Evolutionary conservation across 2,113 vertebrate species (phyloP), one percentile per base, ranked within the genome.

Genomic region (Argyrosomus japonicus): DNA sequence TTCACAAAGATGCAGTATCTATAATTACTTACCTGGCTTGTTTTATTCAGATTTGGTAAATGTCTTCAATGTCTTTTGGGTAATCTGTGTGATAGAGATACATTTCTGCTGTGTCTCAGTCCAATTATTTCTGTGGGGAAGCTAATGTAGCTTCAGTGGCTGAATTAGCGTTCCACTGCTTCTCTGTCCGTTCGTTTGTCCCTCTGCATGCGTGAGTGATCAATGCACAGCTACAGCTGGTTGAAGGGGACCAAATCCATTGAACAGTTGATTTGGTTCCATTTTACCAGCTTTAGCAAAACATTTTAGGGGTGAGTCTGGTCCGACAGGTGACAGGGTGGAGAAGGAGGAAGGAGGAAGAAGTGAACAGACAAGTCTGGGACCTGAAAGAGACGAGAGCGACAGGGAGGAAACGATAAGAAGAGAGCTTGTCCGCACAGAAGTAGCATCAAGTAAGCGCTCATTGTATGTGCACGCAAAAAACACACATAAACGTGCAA

Each of bases 201-300:
- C n/a, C 21, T 71, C 4, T 7, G 10, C 13, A 11, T 17, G 18
- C 50, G 47, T 23, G 58, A 84, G 98, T 95, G 93, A 96, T 99
- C 97, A 98, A 99, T 98, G 98, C 97, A 92, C 97, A 99, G 98
- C 98, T 98, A 97, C 98, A 99, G 98, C 98, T 99, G 98, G 98
- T 99, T 99, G 98, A 99, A 99, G 98, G 98, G 98, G 98, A 99
- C 98, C 98, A 99, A 99, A 99, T 99, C 98, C 98, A 98, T 98
- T 95, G 94, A 97, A 97, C 81, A 97, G 97, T 84, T 97, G 98
- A 99, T 99, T 99, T 99, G 98, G 98, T 99, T 99, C 98, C 98
- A 99, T 99, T 99, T 99, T 99, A 99, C 98, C 98, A 99, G 98
- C 98, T 99, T 97, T 97, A 99, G 98, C 98, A 99, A 98, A 99